phyloP scores from a whole-genome alignment of 2,888 invertebrate species.

The Ctenicera cuprea region DNA sequence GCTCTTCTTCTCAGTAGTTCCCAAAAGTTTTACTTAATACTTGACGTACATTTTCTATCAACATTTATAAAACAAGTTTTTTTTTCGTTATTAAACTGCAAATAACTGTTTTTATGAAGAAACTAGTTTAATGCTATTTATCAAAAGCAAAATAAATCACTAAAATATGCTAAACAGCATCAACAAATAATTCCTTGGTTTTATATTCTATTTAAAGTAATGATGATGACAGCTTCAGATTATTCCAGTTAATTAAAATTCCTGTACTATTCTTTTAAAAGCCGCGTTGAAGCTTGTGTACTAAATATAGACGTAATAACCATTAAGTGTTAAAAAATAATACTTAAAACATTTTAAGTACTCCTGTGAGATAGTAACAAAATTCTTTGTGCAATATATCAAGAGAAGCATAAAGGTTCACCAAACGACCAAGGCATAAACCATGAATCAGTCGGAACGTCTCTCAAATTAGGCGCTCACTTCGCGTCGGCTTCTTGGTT shows the following conservation, averaged over 20 bases:
- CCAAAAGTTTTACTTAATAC: neutral
- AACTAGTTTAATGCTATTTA: neutral
- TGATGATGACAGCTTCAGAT: neutral
- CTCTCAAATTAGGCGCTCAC: neutral
- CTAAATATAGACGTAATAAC: too few relatives aligned
- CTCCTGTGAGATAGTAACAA: neutral
- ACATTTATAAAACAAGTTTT: neutral
- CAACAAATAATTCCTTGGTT: neutral
- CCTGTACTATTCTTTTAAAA: neutral
- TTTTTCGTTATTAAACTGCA: neutral
- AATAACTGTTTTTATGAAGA: neutral
- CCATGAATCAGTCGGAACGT: neutral
- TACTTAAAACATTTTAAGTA: neutral
- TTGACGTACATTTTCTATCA: neutral
- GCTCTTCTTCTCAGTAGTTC: constrained; percentile 11
- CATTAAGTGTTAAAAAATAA: too few relatives aligned
- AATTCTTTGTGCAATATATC: constrained; percentile 9
- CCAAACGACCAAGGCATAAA: neutral
- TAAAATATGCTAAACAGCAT: neutral
- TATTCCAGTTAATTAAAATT: neutral
- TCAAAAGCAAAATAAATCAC: too few relatives aligned
- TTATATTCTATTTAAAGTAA: neutral
- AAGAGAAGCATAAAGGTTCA: constrained; percentile 6
- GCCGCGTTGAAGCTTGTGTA: neutral
- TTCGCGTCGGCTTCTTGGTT: neutral